These are phyloP conservation scores for Leucopsar rothschildi DNA, from an alignment of 2,113 vertebrate species.

Conservation along the genomic window DNA sequence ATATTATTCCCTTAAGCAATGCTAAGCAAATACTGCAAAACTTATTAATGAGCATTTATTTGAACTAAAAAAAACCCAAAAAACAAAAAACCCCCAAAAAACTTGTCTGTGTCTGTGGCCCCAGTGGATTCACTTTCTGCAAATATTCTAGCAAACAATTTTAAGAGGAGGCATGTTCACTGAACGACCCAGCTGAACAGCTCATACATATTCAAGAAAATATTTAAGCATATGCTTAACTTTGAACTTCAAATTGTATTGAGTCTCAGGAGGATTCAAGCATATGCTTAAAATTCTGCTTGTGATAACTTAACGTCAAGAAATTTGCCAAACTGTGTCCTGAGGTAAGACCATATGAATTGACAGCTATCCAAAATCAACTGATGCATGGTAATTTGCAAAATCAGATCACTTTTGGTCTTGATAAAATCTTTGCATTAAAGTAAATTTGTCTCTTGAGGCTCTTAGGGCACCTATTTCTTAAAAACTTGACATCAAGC, in stretches of 20 bases:
- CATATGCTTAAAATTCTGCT: constrained; percentile 12
- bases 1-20: constrained; percentile 13
- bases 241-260: constrained; percentile 31
- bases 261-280: constrained; percentile 13
- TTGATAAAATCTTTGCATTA: neutral
- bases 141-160: constrained; percentile 42
- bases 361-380: neutral
- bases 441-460: neutral
- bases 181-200: neutral
- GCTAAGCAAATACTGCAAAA: constrained; percentile 7
- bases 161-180: constrained; percentile 33
- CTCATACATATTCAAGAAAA: constrained; percentile 43
- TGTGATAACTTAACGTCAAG: neutral
- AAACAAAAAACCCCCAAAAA: neutral
- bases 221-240: constrained; percentile 48
- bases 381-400: neutral
- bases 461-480: neutral
- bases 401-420: neutral
- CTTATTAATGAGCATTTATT: neutral
- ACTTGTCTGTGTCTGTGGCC: neutral
- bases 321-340: neutral
- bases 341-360: neutral
- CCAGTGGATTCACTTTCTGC: neutral
- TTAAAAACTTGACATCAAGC: neutral
- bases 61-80: neutral